Evolutionary conservation across 1,140 invertebrate species (phyloP).

Genomic region (Steinernema khuongi): DNA sequence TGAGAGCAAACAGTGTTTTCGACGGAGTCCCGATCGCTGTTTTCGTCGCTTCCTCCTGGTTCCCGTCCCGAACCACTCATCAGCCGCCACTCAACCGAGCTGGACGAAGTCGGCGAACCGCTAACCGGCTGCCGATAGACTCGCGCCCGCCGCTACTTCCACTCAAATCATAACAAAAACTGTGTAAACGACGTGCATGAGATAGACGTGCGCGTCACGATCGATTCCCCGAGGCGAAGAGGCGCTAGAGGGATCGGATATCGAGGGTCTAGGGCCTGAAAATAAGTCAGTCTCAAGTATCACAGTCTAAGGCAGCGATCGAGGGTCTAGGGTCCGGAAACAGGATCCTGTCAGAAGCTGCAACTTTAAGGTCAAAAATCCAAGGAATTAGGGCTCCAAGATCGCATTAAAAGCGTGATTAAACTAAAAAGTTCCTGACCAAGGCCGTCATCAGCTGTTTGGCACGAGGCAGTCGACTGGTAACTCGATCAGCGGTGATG

Average conservation of each 20-base stretch:
- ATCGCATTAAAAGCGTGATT: too few relatives aligned
- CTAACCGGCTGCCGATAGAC: constrained; percentile 4
- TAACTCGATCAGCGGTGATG: too few relatives aligned
- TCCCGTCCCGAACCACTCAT: not conserved
- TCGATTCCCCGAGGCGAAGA: not conserved
- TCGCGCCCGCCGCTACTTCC: not conserved
- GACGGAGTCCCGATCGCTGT: not conserved
- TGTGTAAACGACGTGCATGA: constrained; percentile 13
- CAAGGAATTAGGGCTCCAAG: too few relatives aligned
- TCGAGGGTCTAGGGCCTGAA: too few relatives aligned
- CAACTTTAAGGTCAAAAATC: too few relatives aligned
- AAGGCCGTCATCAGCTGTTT: too few relatives aligned
- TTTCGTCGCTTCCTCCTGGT: not conserved
- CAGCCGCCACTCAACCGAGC: not conserved
- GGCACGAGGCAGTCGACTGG: too few relatives aligned
- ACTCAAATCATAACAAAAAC: constrained; percentile 17
- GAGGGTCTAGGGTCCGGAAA: too few relatives aligned
- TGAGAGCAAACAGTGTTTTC: not conserved
- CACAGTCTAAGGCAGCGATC: not conserved
- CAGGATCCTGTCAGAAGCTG: too few relatives aligned
- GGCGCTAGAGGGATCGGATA: too few relatives aligned
- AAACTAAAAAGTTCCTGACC: too few relatives aligned
- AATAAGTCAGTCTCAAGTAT: too few relatives aligned
- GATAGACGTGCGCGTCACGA: not conserved
- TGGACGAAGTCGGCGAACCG: not conserved